These are phyloP conservation scores for Hippocampus zosterae DNA, from an alignment of 2,113 vertebrate genomes.

Conservation along the genomic window DNA sequence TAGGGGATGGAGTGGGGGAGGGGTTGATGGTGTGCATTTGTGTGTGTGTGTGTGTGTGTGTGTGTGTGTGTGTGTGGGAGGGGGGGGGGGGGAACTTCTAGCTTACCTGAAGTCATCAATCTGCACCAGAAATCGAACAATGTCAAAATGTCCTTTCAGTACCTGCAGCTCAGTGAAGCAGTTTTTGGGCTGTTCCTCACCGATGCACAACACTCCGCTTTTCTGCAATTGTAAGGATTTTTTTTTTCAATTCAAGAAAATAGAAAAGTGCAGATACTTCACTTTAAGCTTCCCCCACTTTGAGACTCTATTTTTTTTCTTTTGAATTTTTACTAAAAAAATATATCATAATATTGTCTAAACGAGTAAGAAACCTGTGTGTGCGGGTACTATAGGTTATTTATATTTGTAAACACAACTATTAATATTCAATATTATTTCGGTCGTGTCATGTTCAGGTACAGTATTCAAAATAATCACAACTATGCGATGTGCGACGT, in stretches of 20 bases:
- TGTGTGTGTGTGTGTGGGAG: no score
- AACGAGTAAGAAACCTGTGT: no score
- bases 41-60: no score
- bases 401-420: no score
- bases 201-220: constrained; percentile 82
- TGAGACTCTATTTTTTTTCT: background rate
- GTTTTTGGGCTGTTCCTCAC: constrained; percentile 93
- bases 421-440: no score
- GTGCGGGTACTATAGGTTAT: no score
- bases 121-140: constrained; percentile 92
- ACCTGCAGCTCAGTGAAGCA: constrained; percentile 93
- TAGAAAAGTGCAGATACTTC: background rate
- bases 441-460: no score
- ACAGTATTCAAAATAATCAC: no score
- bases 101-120: constrained; percentile 92
- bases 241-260: constrained; percentile 23
- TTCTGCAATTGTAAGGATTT: constrained; percentile 73
- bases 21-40: no score
- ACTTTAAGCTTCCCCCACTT: background rate
- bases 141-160: constrained; percentile 92
- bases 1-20: constrained; percentile 53
- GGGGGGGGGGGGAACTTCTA: constrained; percentile 4
- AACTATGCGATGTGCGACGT: background rate
- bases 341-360: no score
- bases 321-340: no score